Evolutionary conservation across 2,888 invertebrate genomes (phyloP), one percentile per base, ranked within the genome.

Genomic region (Ethmia dodecea): DNA sequence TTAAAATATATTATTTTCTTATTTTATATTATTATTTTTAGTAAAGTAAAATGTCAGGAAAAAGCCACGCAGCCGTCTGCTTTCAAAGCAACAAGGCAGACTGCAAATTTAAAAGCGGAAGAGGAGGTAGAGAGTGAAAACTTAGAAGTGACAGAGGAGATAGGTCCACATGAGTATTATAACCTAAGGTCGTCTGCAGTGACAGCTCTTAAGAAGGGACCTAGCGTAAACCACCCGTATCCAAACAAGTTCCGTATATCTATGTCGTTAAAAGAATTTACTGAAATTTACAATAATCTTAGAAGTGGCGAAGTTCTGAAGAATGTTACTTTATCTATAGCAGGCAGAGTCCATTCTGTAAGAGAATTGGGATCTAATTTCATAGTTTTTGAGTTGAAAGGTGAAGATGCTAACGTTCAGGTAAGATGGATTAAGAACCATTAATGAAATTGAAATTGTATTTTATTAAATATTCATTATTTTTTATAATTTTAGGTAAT

Each of bases 181-280:
- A 95, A 96, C 65, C 76, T 98, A 35, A 89, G 99, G 37, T 90
- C 92, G 2, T 88, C 91, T 44, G 93, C 94, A 27, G 88, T 99
- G 11, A 90, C 91, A n/a, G 91, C 94, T 37, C 87, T 96, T 26
- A 98, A 98, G 78, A 76, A 84, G 11, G 90, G 91, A 9, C 88
- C 92, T 5, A 86, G 88, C 30, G 88, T 87, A 13, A 86, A 89
- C 24, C 91, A 95, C 64, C 99, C 99, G 0, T 99, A 99, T 72
- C 99, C 99, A 9, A 99, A 99, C 74, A 99, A 99, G 81, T 99
- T 97, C 68, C 90, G 94, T 73, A 99, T 99, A 1, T 90, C 93
- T 13, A 93, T 90, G 39, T 97, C 98, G 0, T 78, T 99, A 44
- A 91, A 93, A 60, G 92, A 93, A 34, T 99, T 96, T 60, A 94